These are phyloP conservation scores for Drosophila antonietae DNA, from an alignment of 2,888 invertebrate genomes.

Conservation along the genomic window DNA sequence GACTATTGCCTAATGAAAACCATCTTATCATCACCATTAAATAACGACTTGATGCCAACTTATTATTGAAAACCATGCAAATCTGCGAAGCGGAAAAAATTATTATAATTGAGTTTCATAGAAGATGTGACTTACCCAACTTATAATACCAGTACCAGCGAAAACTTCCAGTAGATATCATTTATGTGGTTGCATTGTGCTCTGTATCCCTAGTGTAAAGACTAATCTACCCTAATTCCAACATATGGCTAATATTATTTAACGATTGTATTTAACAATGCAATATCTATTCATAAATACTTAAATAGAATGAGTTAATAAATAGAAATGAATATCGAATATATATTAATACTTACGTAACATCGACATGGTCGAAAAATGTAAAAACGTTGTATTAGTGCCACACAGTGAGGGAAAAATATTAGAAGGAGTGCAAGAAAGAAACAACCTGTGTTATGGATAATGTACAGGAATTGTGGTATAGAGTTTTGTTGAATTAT, in stretches of 20 bases:
- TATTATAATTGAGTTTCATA: neutral
- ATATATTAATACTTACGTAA: neutral
- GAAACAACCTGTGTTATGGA: neutral
- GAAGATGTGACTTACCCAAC: conserved; percentile 7
- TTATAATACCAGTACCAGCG: conserved; percentile 10
- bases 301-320: neutral
- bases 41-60: conserved; percentile 27
- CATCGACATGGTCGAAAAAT: neutral
- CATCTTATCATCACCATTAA: conserved; percentile 21
- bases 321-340: neutral
- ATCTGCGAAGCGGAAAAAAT: neutral
- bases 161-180: conserved; percentile 14
- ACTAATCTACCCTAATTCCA: conserved; percentile 33
- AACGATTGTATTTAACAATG: neutral
- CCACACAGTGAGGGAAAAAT: neutral
- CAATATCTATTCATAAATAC: neutral
- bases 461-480: neutral
- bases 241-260: conserved; percentile 28
- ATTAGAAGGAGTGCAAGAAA: conserved; percentile 24
- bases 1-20: neutral
- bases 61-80: conserved; percentile 38
- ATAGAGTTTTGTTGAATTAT: neutral
- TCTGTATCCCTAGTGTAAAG: conserved; percentile 15
- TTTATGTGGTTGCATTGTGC: conserved; percentile 10
- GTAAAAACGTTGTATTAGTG: neutral